Evolutionary conservation across 92 coral and sea anemone species (phyloP).

Genomic region (Epizoanthus rinbou): DNA sequence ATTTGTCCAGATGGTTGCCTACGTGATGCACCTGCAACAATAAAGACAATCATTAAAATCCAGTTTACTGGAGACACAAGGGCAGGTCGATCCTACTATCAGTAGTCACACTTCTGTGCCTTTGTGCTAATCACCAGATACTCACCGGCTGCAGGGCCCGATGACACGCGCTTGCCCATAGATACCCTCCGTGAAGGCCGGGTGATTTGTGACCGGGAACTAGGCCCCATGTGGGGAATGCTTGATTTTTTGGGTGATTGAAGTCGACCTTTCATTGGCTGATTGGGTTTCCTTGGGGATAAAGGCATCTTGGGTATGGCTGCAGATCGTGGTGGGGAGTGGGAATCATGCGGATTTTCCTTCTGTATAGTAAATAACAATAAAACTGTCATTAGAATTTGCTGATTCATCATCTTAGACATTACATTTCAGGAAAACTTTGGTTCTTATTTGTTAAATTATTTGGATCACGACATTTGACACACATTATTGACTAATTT

Average conservation of each 20-base stretch:
- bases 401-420: neutral
- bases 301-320: slow-evolving; percentile 62
- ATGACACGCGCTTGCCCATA: slow-evolving; percentile 7
- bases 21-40: slow-evolving; percentile 2
- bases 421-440: too few relatives aligned
- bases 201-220: slow-evolving; percentile 24
- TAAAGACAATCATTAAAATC: neutral
- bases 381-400: neutral
- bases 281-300: slow-evolving; percentile 82
- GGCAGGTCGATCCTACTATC: too few relatives aligned
- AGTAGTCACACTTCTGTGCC: too few relatives aligned
- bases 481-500: too few relatives aligned
- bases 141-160: neutral
- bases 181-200: neutral
- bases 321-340: slow-evolving; percentile 45
- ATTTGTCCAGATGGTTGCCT: slow-evolving; percentile 14
- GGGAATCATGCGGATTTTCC: slow-evolving; percentile 63
- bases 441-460: too few relatives aligned
- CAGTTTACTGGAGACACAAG: neutral
- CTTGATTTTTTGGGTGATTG: slow-evolving; percentile 28
- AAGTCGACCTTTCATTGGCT: slow-evolving; percentile 38
- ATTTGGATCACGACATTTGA: too few relatives aligned
- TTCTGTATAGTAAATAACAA: slow-evolving; percentile 50
- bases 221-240: slow-evolving; percentile 19
- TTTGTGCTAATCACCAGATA: neutral